Base-by-base conservation (phyloP, 2,888 invertebrate species). In the Leptopterna dolabrata region DNA sequence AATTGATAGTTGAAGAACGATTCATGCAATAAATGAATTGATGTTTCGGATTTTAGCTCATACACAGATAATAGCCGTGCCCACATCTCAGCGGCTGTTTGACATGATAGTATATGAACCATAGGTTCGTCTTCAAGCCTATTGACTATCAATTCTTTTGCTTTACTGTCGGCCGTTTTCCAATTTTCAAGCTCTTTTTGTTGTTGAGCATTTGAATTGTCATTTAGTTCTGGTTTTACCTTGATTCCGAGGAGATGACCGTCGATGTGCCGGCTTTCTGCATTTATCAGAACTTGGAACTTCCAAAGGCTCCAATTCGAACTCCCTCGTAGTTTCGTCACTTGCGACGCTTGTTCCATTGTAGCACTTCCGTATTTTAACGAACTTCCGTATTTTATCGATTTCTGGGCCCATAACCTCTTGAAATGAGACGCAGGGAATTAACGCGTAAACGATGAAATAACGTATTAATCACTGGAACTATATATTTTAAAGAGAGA, bases 21-120 rank as follows among this genome's bases (percentile, higher is more conserved):
- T 47, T 86, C 29, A 27, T 86, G 86, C n/a, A 86, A 24, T 13
- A 86, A 24, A 86, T 86, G 86, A 4, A 86, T 51, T 11, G 51
- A 45, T 19, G 51, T 86, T 13, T 73, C 85, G 13, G 85, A 85
- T 76, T 76, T 85, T 85, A 73, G 85, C 45, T 85, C 43, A 45
- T 85, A 71, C 16, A 85, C 45, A 0, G 71, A 30, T 11, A 71
- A 43, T 41, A 85, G 71, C 43, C 43, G 43, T 14, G 11, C 24
- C 76, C 51, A 86, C 76, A 76, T 76, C 51, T 76, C 86, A 27
- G 78, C 43, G n/a, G 47, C 73, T 6, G 43, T 47, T 1, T 16
- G n/a, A 76, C 86, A 86, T 3, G 86, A 76, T 30, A 55, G 43
- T 43, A 84, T 84, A 45, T 71, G 70, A n/a, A 71, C 43, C 19